Conservation (phyloP, 2,797 vertebrate species). For the Labroides dimidiatus region DNA sequence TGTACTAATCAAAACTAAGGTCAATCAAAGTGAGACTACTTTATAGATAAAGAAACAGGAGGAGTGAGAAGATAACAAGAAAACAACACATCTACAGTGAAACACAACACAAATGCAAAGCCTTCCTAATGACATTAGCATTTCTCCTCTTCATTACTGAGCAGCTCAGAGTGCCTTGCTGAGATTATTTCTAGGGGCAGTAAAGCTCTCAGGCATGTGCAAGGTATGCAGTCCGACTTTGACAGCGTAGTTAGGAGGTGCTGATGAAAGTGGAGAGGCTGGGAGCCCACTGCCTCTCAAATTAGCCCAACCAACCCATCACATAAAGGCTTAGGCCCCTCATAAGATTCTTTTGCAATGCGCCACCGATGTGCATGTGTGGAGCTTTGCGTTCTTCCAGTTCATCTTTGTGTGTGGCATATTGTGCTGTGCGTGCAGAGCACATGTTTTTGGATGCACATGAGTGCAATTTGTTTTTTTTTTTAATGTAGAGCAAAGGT, state of each 20-base stretch:
- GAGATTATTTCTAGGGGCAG: conserved; percentile 71
- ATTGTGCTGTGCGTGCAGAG: conserved; percentile 10
- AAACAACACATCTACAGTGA: conserved; percentile 4
- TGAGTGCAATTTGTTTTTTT: conserved; percentile 37
- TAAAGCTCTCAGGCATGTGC: conserved; percentile 64
- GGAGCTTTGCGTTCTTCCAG: conserved; percentile 29
- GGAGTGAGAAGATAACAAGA: conserved; percentile 9
- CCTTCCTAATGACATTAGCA: conserved; percentile 14
- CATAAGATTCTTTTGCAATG: conserved; percentile 70
- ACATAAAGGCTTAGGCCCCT: conserved; percentile 56
- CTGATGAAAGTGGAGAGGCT: conserved; percentile 85
- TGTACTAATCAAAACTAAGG: conserved; percentile 36
- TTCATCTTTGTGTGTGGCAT: conserved; percentile 25
- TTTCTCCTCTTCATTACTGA: conserved; percentile 44
- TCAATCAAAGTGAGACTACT: conserved; percentile 2
- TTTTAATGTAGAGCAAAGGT: conserved; percentile 47
- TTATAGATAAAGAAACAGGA: conserved; percentile 1
- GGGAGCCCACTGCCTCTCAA: conserved; percentile 76
- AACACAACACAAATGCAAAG: conserved; percentile 25
- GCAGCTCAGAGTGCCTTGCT: conserved; percentile 28
- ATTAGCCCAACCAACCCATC: conserved; percentile 80
- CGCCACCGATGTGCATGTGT: conserved; percentile 18
- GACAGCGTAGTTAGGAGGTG: conserved; percentile 85
- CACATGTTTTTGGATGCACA: conserved; percentile 48
- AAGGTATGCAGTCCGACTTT: conserved; percentile 59